phyloP scores from a whole-genome alignment of 2,113 vertebrate species.

The Campylorhamphus procurvoides region DNA sequence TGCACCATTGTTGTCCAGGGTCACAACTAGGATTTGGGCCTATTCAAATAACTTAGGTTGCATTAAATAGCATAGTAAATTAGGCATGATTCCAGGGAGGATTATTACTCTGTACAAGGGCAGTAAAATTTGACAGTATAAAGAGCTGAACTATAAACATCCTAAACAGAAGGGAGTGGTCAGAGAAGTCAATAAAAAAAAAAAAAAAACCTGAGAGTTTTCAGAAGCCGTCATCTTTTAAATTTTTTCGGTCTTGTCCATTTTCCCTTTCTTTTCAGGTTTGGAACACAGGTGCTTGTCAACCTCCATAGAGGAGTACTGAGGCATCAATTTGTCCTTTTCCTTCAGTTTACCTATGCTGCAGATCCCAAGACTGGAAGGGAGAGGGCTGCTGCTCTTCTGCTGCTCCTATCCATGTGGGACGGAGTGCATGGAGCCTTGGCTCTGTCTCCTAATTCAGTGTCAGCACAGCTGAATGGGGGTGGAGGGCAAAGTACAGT shows the following conservation, averaged over 20 bases:
- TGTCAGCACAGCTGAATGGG: not conserved
- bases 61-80: not conserved
- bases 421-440: not conserved
- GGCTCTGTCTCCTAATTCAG: not conserved
- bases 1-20: not conserved
- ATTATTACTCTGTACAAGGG: not conserved
- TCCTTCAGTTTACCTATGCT: not conserved
- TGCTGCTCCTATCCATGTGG: not conserved
- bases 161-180: not conserved
- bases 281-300: not conserved
- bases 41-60: not conserved
- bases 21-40: not conserved
- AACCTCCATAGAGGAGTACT: not conserved
- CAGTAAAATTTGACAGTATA: not conserved
- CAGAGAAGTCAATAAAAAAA: not conserved
- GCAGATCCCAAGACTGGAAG: not conserved
- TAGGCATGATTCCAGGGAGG: not conserved
- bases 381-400: not conserved
- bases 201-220: not conserved
- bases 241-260: not conserved
- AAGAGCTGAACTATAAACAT: not conserved
- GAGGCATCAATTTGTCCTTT: rapidly evolving
- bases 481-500: not conserved
- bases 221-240: not conserved
- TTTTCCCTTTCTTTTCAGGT: not conserved